Percentiles rank a stretch among this genome's conserved stretches.
phyloP scores from a whole-genome alignment of 2,888 invertebrate species.

The Diaperis boleti region DNA sequence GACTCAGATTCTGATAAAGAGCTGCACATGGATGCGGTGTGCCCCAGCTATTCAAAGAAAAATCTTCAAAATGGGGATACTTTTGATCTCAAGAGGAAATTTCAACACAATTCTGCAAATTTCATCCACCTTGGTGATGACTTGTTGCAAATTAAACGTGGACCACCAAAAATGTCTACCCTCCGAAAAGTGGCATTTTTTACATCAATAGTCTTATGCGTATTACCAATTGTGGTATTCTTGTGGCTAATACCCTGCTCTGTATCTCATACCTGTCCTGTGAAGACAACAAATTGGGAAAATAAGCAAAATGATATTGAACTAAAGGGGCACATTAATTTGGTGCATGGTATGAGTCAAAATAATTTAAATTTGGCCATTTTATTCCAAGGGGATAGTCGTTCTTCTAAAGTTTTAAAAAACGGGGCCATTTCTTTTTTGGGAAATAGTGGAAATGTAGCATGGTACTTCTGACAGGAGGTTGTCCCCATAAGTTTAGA shows the following conservation, averaged over 20 bases:
- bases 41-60: conserved; percentile 49
- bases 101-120: conserved; percentile 44
- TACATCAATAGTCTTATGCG: conserved; percentile 77
- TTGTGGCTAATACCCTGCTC: conserved; percentile 83
- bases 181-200: conserved; percentile 77
- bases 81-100: conserved; percentile 38
- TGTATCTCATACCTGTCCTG: conserved; percentile 76
- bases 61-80: conserved; percentile 43
- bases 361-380: conserved; percentile 80
- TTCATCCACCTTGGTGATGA: conserved; percentile 52
- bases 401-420: conserved; percentile 68
- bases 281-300: conserved; percentile 77
- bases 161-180: conserved; percentile 71
- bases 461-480: conserved; percentile 80
- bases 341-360: conserved; percentile 74
- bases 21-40: conserved; percentile 62
- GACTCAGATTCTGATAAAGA: conserved; percentile 85
- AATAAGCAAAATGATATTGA: conserved; percentile 77
- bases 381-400: conserved; percentile 78
- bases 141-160: conserved; percentile 52
- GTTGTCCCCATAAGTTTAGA: conserved; percentile 79
- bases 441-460: conserved; percentile 77
- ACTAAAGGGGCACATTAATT: conserved; percentile 77
- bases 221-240: conserved; percentile 79
- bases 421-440: conserved; percentile 70